Conservation (phyloP, 2,113 vertebrate species). For the Herpetotheres cachinnans region DNA sequence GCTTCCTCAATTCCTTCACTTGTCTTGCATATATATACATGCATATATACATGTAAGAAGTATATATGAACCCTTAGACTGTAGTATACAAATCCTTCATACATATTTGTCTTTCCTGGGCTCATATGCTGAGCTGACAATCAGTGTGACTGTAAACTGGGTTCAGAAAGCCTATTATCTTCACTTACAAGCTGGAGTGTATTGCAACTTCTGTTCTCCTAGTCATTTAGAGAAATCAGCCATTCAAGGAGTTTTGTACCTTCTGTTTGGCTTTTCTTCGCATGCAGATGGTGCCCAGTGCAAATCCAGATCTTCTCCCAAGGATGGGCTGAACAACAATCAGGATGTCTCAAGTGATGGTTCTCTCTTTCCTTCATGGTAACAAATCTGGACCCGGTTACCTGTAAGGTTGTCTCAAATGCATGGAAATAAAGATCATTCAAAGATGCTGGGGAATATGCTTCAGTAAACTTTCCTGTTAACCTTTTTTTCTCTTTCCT, state of each 20-base stretch:
- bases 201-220: neutral
- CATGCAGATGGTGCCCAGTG: too few species aligned
- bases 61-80: neutral
- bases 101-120: neutral
- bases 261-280: neutral
- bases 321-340: neutral
- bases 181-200: neutral
- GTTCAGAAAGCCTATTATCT: neutral
- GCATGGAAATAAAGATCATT: neutral
- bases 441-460: neutral
- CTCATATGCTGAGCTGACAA: neutral
- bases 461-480: neutral
- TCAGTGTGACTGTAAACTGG: too few species aligned
- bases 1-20: neutral
- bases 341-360: neutral
- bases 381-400: neutral
- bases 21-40: neutral
- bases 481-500: neutral
- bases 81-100: neutral
- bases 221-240: neutral
- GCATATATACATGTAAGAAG: neutral
- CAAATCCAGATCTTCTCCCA: neutral
- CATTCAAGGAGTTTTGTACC: neutral
- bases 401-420: neutral
- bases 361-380: neutral